These are phyloP conservation scores for Capricornis sumatraensis DNA, from an alignment of 2,113 vertebrate species.

Conservation along the genomic window DNA sequence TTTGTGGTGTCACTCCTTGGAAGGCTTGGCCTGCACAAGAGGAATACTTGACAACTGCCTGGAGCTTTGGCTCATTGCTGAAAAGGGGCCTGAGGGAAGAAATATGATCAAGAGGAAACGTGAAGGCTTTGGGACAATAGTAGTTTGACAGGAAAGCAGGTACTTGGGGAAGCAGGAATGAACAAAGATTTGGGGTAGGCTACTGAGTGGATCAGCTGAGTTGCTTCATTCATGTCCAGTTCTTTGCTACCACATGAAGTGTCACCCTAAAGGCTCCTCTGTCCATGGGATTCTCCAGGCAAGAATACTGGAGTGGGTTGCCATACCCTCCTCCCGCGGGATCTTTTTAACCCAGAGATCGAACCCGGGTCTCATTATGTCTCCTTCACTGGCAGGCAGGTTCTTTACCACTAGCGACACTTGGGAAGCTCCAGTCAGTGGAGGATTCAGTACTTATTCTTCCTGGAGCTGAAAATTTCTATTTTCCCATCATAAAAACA, in stretches of 20 bases:
- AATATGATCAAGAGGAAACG: background rate
- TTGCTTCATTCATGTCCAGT: background rate
- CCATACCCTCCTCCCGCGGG: background rate
- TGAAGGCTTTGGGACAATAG: background rate
- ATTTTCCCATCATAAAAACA: background rate
- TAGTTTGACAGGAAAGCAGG: background rate
- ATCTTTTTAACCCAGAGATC: background rate
- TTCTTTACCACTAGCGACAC: background rate
- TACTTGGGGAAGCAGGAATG: background rate
- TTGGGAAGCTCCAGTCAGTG: background rate
- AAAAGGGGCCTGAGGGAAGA: background rate
- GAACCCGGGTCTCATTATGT: background rate
- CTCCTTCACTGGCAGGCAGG: background rate
- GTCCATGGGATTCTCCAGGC: background rate
- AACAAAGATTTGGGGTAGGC: background rate
- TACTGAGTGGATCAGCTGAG: background rate
- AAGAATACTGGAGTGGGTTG: background rate
- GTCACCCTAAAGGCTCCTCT: background rate
- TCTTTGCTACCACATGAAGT: background rate
- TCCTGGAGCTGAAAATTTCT: background rate
- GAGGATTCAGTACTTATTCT: background rate
- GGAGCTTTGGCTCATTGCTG: constrained; percentile 33
- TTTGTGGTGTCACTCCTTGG: background rate
- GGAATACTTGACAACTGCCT: constrained; percentile 8
- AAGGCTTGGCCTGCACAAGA: background rate